phyloP scores from a whole-genome alignment of 2,113 vertebrate species.

The Geococcyx californianus region DNA sequence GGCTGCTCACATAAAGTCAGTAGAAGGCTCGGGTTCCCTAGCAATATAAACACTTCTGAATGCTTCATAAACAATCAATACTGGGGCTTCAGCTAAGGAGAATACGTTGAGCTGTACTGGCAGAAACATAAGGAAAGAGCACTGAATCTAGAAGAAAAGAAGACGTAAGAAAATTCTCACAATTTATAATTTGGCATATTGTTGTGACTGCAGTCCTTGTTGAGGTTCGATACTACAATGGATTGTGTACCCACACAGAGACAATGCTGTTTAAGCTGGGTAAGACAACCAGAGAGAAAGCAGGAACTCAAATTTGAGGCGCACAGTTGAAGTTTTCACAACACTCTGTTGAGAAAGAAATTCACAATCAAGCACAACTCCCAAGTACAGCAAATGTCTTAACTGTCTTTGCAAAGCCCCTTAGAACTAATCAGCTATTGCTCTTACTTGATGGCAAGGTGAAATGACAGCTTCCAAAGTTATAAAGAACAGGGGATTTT shows the following conservation, averaged over 20 bases:
- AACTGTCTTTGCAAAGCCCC: background rate
- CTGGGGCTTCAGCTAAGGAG: background rate
- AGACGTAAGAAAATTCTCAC: background rate
- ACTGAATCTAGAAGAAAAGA: background rate
- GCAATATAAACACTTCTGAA: background rate
- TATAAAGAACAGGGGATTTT: background rate
- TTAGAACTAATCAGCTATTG: background rate
- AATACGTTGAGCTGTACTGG: background rate
- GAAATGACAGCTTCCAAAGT: background rate
- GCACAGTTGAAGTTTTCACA: background rate
- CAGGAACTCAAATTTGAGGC: background rate
- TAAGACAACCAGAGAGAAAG: background rate
- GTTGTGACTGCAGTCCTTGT: background rate
- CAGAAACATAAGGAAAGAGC: background rate
- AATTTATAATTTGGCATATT: background rate
- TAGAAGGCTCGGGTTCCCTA: background rate
- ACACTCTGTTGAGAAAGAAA: background rate
- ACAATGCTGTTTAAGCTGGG: rapidly evolving
- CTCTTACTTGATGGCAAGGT: background rate
- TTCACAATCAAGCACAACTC: background rate
- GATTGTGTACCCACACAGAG: background rate
- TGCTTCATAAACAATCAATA: rapidly evolving
- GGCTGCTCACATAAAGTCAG: background rate
- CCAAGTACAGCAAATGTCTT: background rate
- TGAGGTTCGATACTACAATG: background rate